phyloP scores from a whole-genome alignment of 2,113 vertebrate species.

The Neotoma lepida region DNA sequence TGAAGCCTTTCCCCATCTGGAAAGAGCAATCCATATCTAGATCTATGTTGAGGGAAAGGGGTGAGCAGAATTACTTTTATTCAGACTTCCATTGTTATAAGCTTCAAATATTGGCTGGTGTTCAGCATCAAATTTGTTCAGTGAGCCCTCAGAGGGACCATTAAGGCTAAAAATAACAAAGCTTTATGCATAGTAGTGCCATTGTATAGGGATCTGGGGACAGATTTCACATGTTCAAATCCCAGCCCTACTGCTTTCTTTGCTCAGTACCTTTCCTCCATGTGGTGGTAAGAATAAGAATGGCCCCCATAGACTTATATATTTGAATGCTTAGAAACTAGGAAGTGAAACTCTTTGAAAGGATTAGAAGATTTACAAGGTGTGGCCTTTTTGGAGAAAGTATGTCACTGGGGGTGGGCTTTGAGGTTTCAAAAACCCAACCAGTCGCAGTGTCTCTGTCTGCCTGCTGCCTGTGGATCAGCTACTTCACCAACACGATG shows the following conservation, averaged over 20 bases:
- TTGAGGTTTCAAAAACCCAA: not conserved
- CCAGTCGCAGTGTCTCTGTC: not conserved
- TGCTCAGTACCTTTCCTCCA: not conserved
- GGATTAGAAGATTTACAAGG: not conserved
- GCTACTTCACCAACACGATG: not conserved
- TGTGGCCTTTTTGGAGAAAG: not conserved
- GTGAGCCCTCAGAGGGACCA: not conserved
- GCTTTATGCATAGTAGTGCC: not conserved
- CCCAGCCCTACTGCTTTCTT: conserved; percentile 7
- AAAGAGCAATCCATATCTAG: not conserved
- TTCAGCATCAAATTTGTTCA: conserved; percentile 17
- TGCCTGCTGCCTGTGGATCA: not conserved
- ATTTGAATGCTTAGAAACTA: not conserved
- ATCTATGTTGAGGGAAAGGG: not conserved
- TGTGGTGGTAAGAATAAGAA: not conserved
- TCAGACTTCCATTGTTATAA: not conserved
- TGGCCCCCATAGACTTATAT: not conserved
- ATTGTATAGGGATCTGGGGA: not conserved
- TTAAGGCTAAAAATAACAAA: conserved; percentile 15
- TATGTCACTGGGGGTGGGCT: not conserved
- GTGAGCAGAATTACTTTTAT: not conserved
- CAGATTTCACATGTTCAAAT: conserved; percentile 28
- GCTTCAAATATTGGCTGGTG: not conserved
- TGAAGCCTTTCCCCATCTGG: not conserved
- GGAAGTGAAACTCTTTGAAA: not conserved